A percentile compares a stretch with the other conserved stretches of the same genome.
Evolutionary conservation across 2,888 invertebrate species (phyloP).

Genomic region (Lomographa bimaculata): DNA sequence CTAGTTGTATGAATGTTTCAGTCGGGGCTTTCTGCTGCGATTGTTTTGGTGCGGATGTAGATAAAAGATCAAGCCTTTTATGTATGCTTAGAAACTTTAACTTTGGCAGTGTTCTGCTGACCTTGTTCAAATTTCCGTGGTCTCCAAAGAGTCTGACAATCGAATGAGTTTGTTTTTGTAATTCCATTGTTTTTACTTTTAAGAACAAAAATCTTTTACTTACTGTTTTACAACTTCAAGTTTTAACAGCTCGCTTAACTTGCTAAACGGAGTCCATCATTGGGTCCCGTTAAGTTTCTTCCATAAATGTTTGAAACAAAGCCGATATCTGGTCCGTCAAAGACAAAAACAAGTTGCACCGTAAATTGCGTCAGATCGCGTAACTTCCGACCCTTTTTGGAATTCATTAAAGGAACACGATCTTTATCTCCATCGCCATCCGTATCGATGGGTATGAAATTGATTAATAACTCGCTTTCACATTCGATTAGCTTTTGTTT

Average conservation of each 20-base stretch:
- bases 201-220: no score
- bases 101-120: no score
- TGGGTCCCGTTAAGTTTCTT: slow-evolving; percentile 1
- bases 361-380: slow-evolving; percentile 11
- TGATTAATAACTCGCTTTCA: slow-evolving; percentile 12
- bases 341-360: slow-evolving; percentile 5
- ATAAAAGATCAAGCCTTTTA: neutral
- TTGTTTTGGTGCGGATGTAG: slow-evolving; percentile 2
- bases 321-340: neutral
- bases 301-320: slow-evolving; percentile 7
- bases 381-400: slow-evolving; percentile 14
- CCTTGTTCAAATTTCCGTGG: no score
- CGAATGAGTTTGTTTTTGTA: no score
- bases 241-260: no score
- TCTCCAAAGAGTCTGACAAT: no score
- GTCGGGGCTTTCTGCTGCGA: slow-evolving; percentile 9
- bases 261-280: no score
- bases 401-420: slow-evolving; percentile 11
- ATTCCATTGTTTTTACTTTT: no score
- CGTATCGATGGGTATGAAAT: slow-evolving; percentile 1
- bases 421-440: slow-evolving; percentile 12
- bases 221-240: no score
- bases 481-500: slow-evolving; percentile 5
- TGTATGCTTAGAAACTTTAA: no score
- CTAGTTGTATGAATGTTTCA: slow-evolving; percentile 13